These are phyloP conservation scores for Sciurus niger DNA, from an alignment of 2,113 vertebrate species.

Conservation along the genomic window DNA sequence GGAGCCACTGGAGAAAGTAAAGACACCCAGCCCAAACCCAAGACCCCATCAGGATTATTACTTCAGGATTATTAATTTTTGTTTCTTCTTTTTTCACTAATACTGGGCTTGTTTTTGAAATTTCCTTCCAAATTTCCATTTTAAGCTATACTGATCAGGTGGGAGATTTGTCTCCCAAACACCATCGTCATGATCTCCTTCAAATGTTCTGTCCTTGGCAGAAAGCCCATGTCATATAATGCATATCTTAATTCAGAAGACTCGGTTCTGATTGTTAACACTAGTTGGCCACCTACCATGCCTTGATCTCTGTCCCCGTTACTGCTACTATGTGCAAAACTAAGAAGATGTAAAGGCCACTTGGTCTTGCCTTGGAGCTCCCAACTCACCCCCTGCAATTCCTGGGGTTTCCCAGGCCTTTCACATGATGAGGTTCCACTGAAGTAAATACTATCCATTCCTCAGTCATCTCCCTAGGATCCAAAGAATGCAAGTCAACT, in stretches of 20 bases:
- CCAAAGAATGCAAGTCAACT: rapidly evolving
- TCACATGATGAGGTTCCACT: neutral
- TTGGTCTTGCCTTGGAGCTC: neutral
- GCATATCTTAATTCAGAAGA: neutral
- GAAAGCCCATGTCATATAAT: neutral
- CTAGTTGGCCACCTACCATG: neutral
- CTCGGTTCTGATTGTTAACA: neutral
- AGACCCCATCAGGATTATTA: neutral
- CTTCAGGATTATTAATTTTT: neutral
- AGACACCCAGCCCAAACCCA: neutral
- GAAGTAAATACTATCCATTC: neutral
- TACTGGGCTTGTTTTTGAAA: neutral
- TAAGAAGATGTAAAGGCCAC: neutral
- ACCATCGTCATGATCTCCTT: neutral
- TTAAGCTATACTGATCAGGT: neutral
- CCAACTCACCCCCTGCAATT: neutral
- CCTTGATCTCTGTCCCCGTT: neutral
- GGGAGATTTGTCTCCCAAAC: neutral
- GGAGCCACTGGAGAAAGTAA: neutral
- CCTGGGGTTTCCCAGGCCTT: neutral
- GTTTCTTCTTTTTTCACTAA: neutral
- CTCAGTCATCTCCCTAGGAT: neutral
- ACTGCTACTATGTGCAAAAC: neutral
- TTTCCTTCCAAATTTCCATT: neutral
- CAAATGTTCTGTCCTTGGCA: neutral